These are phyloP conservation scores for Acanthochromis polyacanthus DNA, from an alignment of 2,113 vertebrate species.

Conservation along the genomic window DNA sequence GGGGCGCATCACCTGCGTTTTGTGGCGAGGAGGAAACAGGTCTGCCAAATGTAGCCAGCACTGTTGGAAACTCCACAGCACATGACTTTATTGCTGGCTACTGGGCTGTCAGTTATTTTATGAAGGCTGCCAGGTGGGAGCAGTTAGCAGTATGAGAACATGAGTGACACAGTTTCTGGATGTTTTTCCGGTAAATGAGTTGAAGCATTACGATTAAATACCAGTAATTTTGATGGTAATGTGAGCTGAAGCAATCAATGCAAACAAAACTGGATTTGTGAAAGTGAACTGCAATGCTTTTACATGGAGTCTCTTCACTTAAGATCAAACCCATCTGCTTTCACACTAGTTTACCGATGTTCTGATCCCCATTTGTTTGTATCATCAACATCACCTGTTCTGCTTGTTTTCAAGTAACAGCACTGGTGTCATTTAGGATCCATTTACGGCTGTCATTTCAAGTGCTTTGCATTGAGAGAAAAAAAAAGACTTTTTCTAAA, in stretches of 20 bases:
- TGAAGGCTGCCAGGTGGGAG: constrained; percentile 29
- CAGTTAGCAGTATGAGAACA: constrained; percentile 21
- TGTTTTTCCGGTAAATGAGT: constrained; percentile 32
- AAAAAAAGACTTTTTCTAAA: too few relatives aligned
- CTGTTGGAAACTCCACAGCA: not conserved
- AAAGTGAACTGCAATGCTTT: not conserved
- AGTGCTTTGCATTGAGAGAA: too few relatives aligned
- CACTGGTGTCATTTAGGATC: too few relatives aligned
- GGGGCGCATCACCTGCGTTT: constrained; percentile 33
- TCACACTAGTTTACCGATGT: not conserved
- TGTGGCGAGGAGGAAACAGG: constrained; percentile 10
- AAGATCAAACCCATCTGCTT: not conserved
- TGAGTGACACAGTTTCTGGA: constrained; percentile 7
- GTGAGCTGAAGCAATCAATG: not conserved
- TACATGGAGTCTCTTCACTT: not conserved
- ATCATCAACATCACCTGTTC: not conserved
- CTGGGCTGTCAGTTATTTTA: constrained; percentile 1
- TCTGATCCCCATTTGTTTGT: not conserved
- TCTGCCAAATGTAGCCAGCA: constrained; percentile 41
- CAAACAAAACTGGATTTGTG: constrained; percentile 2
- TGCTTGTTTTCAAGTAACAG: too few relatives aligned
- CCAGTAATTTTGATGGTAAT: not conserved
- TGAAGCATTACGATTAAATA: constrained; percentile 14
- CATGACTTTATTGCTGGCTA: constrained; percentile 25
- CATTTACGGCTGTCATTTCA: too few relatives aligned